phyloP scores from a whole-genome alignment of 2,797 vertebrate species.

The Buphagus erythrorhynchus region DNA sequence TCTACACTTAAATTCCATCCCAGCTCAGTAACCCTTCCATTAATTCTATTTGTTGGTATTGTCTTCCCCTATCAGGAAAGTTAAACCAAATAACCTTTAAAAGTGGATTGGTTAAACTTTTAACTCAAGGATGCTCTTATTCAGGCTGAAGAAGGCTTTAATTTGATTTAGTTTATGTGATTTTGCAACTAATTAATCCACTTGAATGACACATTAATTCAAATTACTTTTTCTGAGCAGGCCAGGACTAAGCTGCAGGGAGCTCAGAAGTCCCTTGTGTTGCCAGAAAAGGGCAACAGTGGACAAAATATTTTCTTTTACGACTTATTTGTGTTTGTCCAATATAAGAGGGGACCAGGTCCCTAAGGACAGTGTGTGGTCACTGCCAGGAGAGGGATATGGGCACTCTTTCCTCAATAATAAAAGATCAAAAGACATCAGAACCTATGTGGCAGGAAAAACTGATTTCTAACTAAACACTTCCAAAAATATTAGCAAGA shows the following conservation, averaged over 20 bases:
- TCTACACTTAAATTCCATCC: neutral
- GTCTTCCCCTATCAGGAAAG: neutral
- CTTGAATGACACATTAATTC: neutral
- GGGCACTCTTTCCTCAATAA: neutral
- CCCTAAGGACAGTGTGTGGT: neutral
- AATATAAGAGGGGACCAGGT: neutral
- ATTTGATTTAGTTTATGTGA: neutral
- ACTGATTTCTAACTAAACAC: neutral
- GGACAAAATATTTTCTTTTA: neutral
- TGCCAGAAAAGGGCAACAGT: neutral
- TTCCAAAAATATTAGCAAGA: neutral
- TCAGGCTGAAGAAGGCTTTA: neutral
- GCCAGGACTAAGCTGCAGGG: neutral
- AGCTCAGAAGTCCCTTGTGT: neutral
- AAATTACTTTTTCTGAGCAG: neutral
- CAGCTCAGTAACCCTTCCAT: neutral
- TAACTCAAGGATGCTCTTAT: neutral
- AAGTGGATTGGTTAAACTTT: constrained; percentile 7
- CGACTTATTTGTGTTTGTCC: neutral
- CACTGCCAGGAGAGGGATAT: neutral
- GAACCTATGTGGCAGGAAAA: neutral
- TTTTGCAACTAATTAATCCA: constrained; percentile 28
- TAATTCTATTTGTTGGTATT: neutral
- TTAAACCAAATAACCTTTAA: constrained; percentile 7
- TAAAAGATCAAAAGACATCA: neutral